A percentile compares a stretch with the other conserved stretches of the same genome.
Evolutionary conservation across 2,888 invertebrate species (phyloP).

Genomic region (Tethea ocularis): DNA sequence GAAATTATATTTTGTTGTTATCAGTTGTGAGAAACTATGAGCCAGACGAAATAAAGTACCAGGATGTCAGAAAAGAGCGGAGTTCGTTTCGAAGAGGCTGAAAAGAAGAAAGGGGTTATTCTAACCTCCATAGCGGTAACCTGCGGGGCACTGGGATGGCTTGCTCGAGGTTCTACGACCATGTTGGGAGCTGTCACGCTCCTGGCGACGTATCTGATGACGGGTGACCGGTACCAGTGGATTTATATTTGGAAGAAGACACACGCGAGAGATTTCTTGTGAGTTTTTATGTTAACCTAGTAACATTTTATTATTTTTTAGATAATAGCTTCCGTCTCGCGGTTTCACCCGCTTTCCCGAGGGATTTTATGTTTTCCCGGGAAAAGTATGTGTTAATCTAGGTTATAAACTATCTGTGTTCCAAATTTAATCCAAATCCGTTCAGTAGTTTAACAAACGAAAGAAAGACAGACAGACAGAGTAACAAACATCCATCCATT

Average conservation of each 20-base stretch:
- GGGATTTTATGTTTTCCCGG: too few species aligned
- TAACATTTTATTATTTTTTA: neutral
- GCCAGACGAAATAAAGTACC: slow-evolving; percentile 44
- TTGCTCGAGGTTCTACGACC: slow-evolving; percentile 47
- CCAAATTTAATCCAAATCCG: too few species aligned
- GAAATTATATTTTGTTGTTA: slow-evolving; percentile 11
- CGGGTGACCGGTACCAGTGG: slow-evolving; percentile 78
- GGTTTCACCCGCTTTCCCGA: too few species aligned
- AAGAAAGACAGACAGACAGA: too few species aligned
- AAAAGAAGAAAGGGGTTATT: slow-evolving; percentile 54
- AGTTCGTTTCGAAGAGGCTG: slow-evolving; percentile 75
- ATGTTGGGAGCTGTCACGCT: slow-evolving; percentile 50
- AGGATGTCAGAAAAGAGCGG: slow-evolving; percentile 73
- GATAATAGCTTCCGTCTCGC: too few species aligned
- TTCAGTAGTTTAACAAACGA: too few species aligned
- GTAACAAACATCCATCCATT: too few species aligned
- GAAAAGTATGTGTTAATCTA: too few species aligned
- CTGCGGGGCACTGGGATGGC: slow-evolving; percentile 52
- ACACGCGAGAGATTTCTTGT: slow-evolving; percentile 67
- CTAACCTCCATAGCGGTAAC: slow-evolving; percentile 49
- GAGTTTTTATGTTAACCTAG: slow-evolving; percentile 30
- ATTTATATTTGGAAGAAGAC: slow-evolving; percentile 76
- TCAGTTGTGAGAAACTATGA: slow-evolving; percentile 39
- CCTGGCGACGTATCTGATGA: slow-evolving; percentile 63
- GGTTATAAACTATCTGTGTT: too few species aligned